Percentiles rank a stretch among this genome's conserved stretches.
Conservation (phyloP, 2,888 invertebrate species). For the Zeuzera pyrina region DNA sequence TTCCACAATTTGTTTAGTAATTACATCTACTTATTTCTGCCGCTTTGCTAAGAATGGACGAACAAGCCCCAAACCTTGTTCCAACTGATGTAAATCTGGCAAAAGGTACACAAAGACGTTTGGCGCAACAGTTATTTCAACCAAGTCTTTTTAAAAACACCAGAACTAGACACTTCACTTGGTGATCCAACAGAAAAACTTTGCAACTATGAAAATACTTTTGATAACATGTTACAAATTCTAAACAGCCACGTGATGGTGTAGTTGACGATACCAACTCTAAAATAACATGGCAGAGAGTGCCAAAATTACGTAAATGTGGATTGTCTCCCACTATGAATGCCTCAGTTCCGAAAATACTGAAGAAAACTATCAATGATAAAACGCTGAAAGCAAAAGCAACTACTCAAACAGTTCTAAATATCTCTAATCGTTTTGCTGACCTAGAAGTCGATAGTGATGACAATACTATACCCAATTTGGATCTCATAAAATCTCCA, state of each 20-base stretch:
- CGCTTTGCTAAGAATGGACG: too few relatives aligned
- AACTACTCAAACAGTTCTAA: not conserved
- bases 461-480: not conserved
- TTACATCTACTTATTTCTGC: too few relatives aligned
- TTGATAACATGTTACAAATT: too few relatives aligned
- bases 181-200: too few relatives aligned
- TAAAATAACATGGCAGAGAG: not conserved
- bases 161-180: not conserved
- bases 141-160: not conserved
- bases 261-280: not conserved
- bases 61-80: too few relatives aligned
- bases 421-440: not conserved
- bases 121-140: not conserved
- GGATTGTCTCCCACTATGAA: not conserved
- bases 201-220: too few relatives aligned
- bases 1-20: too few relatives aligned
- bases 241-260: not conserved
- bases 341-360: not conserved
- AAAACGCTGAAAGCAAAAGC: not conserved
- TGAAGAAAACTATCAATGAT: not conserved
- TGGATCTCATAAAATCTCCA: too few relatives aligned
- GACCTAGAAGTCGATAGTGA: not conserved
- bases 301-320: not conserved
- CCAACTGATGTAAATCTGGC: too few relatives aligned
- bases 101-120: too few relatives aligned